Evolutionary conservation across 1,140 invertebrate genomes (phyloP).

Genomic region (Sitophilus oryzae): DNA sequence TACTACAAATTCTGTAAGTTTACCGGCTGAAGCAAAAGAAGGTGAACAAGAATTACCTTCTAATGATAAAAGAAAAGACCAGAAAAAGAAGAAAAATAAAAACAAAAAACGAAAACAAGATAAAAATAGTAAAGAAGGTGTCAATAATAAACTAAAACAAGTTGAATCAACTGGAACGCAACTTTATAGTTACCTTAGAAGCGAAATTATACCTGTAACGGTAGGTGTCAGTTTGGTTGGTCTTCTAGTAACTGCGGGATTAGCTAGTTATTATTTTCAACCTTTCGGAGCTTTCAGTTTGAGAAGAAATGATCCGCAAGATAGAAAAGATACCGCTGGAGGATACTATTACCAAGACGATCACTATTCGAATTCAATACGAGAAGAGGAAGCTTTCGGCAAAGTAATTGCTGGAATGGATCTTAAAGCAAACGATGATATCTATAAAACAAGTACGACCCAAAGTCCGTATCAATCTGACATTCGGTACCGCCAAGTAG

Average conservation of each 20-base stretch:
- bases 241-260: slow-evolving; percentile 60
- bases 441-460: slow-evolving; percentile 28
- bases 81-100: slow-evolving; percentile 51
- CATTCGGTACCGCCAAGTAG: slow-evolving; percentile 24
- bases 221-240: slow-evolving; percentile 70
- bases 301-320: slow-evolving; percentile 58
- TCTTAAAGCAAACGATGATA: slow-evolving; percentile 32
- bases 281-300: slow-evolving; percentile 57
- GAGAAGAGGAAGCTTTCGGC: slow-evolving; percentile 67
- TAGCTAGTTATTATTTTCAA: slow-evolving; percentile 70
- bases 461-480: slow-evolving; percentile 26
- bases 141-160: slow-evolving; percentile 45
- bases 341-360: slow-evolving; percentile 56
- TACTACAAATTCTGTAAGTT: slow-evolving; percentile 25
- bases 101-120: slow-evolving; percentile 54
- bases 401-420: slow-evolving; percentile 71
- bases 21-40: slow-evolving; percentile 49
- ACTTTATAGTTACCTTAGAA: slow-evolving; percentile 70
- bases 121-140: slow-evolving; percentile 45
- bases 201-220: slow-evolving; percentile 68
- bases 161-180: slow-evolving; percentile 57
- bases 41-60: slow-evolving; percentile 50
- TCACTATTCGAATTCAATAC: slow-evolving; percentile 58
- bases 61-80: slow-evolving; percentile 39
- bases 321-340: slow-evolving; percentile 54